Conservation (phyloP, 2,888 invertebrate genomes). For the Sympetrum striolatum region DNA sequence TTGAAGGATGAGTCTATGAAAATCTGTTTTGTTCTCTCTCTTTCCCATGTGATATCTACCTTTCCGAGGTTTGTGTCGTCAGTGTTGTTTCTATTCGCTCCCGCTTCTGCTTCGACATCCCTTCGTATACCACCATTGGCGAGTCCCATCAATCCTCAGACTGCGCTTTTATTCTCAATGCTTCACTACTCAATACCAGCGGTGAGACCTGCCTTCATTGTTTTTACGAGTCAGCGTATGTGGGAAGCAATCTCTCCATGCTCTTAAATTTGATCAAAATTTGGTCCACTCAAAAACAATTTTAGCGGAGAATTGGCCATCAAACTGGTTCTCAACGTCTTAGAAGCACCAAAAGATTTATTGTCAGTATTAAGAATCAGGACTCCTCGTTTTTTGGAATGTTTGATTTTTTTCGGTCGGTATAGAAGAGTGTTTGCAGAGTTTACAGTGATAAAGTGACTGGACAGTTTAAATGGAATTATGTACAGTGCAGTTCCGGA, state of each 20-base stretch:
- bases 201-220: background rate
- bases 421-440: too few species aligned
- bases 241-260: background rate
- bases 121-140: background rate
- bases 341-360: too few species aligned
- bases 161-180: background rate
- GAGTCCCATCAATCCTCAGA: background rate
- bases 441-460: too few species aligned
- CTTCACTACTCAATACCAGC: constrained; percentile 1
- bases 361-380: background rate
- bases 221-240: background rate
- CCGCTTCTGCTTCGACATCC: background rate
- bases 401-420: too few species aligned
- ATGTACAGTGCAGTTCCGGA: too few species aligned
- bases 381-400: too few species aligned
- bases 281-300: too few species aligned
- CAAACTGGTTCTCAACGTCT: too few species aligned
- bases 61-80: constrained; percentile 15
- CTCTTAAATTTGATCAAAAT: background rate
- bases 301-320: too few species aligned
- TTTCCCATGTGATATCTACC: background rate
- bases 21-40: background rate
- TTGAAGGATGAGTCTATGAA: background rate
- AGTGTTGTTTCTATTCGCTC: background rate
- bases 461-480: too few species aligned